phyloP scores from a whole-genome alignment of 2,888 invertebrate species.

The Eupithecia exiguata region DNA sequence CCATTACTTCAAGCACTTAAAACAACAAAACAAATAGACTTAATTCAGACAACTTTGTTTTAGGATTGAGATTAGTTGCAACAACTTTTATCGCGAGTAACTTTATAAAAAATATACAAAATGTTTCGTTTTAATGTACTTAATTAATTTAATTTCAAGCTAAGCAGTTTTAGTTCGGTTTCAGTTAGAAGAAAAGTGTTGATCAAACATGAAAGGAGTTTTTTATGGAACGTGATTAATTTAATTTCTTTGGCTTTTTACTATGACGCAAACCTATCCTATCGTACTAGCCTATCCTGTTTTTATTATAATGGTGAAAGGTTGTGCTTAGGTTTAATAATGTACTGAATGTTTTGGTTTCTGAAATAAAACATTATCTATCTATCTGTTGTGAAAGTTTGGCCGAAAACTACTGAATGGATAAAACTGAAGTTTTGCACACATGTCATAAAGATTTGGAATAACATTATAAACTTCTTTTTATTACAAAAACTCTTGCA shows the following conservation, averaged over 20 bases:
- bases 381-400: no score
- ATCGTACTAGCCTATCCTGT: no score
- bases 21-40: slow-evolving; percentile 34
- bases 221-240: not conserved
- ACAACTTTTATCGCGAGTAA: slow-evolving; percentile 13
- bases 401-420: no score
- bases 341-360: no score
- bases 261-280: not conserved
- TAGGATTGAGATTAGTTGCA: slow-evolving; percentile 30
- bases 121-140: not conserved
- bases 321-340: no score
- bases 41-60: slow-evolving; percentile 39
- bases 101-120: not conserved
- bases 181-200: not conserved
- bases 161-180: not conserved
- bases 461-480: no score
- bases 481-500: no score
- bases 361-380: no score
- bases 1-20: slow-evolving; percentile 33
- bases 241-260: not conserved
- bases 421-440: no score
- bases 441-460: no score
- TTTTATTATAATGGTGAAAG: no score
- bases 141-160: slow-evolving; percentile 2
- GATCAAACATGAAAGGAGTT: not conserved